Conservation (phyloP, 2,113 vertebrate genomes). For the Climacteris rufus region DNA sequence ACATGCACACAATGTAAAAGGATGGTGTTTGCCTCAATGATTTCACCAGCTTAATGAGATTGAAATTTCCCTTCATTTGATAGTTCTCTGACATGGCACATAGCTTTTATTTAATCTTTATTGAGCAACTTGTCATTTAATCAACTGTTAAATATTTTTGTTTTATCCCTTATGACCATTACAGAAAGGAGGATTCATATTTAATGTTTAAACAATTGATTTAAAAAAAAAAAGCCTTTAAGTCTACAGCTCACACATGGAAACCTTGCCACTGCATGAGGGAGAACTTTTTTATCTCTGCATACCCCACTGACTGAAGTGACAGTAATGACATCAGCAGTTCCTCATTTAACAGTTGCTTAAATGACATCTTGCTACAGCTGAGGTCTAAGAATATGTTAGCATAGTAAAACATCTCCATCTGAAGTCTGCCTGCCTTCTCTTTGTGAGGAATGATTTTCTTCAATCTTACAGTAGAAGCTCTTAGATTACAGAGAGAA, state of each 20-base stretch:
- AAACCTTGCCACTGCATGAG: neutral
- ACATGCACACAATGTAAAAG: neutral
- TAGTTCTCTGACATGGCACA: neutral
- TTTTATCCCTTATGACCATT: neutral
- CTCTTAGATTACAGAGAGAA: neutral
- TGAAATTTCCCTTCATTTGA: neutral
- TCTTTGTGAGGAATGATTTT: neutral
- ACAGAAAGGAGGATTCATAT: neutral
- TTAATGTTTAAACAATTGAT: constrained; percentile 16
- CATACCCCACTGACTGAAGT: neutral
- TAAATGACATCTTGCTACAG: neutral
- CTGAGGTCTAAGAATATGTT: neutral
- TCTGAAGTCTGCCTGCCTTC: neutral
- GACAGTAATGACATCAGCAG: neutral
- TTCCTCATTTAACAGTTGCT: neutral
- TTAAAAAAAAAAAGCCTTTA: neutral
- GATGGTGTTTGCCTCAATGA: neutral
- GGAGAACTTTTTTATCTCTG: neutral
- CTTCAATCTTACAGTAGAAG: neutral
- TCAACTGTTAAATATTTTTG: neutral
- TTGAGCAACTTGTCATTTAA: constrained; percentile 4
- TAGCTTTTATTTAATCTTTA: constrained; percentile 14
- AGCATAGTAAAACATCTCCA: neutral
- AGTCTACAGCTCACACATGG: accelerated
- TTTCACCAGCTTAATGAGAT: neutral